Evolutionary conservation across 2,113 vertebrate species (phyloP).

Genomic region (Aplodontia rufa): DNA sequence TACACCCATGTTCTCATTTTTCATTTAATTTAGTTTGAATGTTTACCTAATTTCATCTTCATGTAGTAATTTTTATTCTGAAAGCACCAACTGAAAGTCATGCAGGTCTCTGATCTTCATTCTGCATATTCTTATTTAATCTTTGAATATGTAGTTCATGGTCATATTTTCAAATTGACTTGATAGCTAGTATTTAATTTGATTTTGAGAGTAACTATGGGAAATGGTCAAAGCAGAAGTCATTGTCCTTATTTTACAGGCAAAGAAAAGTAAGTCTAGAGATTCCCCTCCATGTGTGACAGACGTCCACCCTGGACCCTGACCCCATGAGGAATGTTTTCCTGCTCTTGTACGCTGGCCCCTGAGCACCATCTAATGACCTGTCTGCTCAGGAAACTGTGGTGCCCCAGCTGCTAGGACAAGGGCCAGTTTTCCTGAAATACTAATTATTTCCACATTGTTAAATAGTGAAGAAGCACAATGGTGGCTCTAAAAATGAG

Average conservation of each 20-base stretch:
- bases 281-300: background rate
- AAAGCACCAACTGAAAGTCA: background rate
- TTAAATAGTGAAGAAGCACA: background rate
- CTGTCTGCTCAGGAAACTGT: background rate
- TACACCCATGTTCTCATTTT: background rate
- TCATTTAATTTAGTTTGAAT: background rate
- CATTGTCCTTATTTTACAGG: background rate
- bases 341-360: rapidly evolving
- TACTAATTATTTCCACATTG: background rate
- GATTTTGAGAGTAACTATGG: background rate
- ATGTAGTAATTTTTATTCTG: background rate
- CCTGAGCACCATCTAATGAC: background rate
- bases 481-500: background rate
- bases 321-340: background rate
- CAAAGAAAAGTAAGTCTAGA: background rate
- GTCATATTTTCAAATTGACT: background rate
- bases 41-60: background rate
- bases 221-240: background rate
- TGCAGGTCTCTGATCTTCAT: background rate
- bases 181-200: background rate
- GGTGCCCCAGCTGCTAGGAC: background rate
- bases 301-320: no score
- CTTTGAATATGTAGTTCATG: background rate
- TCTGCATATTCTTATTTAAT: background rate
- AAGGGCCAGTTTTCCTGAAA: background rate